Base-by-base conservation (phyloP, 2,797 vertebrate genomes). In the Myripristis jacobus region DNA sequence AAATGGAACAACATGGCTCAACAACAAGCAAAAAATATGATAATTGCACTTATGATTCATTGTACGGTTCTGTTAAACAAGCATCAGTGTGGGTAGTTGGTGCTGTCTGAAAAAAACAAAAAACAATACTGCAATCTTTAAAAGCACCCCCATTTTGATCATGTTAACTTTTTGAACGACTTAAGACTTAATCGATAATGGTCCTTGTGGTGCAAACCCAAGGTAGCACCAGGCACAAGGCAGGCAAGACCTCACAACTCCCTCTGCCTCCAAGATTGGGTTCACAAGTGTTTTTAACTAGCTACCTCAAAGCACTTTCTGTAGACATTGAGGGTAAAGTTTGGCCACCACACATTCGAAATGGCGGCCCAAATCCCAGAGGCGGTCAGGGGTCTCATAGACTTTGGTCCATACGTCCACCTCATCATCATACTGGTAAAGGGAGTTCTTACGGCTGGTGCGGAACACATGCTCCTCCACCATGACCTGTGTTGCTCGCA, bases 1-100 rank as follows among this genome's bases (percentile, higher is more conserved):
- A 88, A 88, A 77, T 66, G 79, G 62, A 89, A 87, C 65, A 79
- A 84, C 84, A 93, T 89, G 86, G 93, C 93, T 95, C 89, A 89
- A 93, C 70, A 89, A 89, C 82, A 91, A 91, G 89, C 92, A 93
- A 92, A 92, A 91, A 92, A 92, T 89, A 94, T 94, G 93, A 96
- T 99, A 99, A 99, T 99, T 99, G 97, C 97, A 99, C 98, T 99
- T 99, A 95, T 94, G 95, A 96, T 95, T 93, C 91, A 94, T 93
- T 94, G 92, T 93, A 92, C 92, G 84, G 79, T 92, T 94, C 91
- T 95, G 94, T 93, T 95, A 96, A 95, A 94, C 71, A 93, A 95
- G 93, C 77, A 92, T 93, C 92, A 91, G 94, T 90, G 93, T 94
- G 92, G 85, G 90, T 95, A 94, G 92, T 91, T 91, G 90, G 93